phyloP scores from a whole-genome alignment of 2,113 vertebrate species.

The Xiphophorus couchianus region DNA sequence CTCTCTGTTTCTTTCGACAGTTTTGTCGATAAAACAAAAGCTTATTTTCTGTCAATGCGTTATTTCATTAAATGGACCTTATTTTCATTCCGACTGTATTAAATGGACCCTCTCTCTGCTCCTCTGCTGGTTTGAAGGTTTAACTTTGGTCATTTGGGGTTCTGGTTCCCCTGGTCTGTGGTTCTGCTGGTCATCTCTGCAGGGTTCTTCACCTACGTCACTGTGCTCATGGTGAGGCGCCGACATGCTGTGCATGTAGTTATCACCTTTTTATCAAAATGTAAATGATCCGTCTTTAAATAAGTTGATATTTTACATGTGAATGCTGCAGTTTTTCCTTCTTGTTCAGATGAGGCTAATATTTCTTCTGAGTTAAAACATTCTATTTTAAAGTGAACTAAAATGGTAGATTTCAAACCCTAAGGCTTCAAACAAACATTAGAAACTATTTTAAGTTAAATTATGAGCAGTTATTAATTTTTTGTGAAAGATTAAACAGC shows the following conservation, averaged over 20 bases:
- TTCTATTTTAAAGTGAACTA: no score
- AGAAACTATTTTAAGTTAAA: no score
- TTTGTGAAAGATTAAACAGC: not conserved
- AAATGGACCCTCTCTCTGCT: not conserved
- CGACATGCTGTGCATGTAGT: not conserved
- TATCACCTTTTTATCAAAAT: not conserved
- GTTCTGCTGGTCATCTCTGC: conserved; percentile 81
- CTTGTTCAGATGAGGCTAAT: not conserved
- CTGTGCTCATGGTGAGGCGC: conserved; percentile 80
- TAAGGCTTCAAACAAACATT: no score
- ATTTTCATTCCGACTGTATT: not conserved
- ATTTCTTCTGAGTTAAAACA: not conserved
- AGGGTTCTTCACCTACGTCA: conserved; percentile 79
- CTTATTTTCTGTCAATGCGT: no score
- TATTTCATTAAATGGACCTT: no score
- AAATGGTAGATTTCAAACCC: no score
- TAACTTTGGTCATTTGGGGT: conserved; percentile 81
- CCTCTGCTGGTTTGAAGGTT: conserved; percentile 74
- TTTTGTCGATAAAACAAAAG: no score
- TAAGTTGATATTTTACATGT: not conserved
- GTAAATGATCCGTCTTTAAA: not conserved
- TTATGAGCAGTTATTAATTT: no score
- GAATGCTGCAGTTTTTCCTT: not conserved
- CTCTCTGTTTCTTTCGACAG: no score
- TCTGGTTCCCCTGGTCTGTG: conserved; percentile 90